These are phyloP conservation scores for Rhopalosiphum padi DNA, from an alignment of 1,140 invertebrate genomes.

Conservation along the genomic window DNA sequence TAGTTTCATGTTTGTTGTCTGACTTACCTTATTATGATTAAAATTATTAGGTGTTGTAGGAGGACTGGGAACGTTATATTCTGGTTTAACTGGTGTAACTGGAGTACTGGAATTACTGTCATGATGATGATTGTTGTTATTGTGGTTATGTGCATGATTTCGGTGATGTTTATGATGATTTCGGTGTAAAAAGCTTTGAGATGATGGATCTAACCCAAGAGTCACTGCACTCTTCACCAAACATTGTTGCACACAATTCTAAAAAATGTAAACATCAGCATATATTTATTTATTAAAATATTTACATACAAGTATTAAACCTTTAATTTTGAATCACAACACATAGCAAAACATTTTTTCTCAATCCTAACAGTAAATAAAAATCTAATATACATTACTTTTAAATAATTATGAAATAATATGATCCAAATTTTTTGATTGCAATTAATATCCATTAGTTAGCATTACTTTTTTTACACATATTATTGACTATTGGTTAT, in stretches of 20 bases:
- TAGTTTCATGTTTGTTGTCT: not conserved
- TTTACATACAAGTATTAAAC: not conserved
- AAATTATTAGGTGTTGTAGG: slow-evolving; percentile 52
- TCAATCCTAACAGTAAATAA: not conserved
- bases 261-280: not conserved
- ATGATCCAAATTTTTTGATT: not conserved
- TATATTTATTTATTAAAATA: not conserved
- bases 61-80: slow-evolving; percentile 43
- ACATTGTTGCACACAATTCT: slow-evolving; percentile 55
- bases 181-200: slow-evolving; percentile 38
- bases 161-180: slow-evolving; percentile 40
- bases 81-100: slow-evolving; percentile 46
- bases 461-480: too few species aligned
- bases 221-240: slow-evolving; percentile 51
- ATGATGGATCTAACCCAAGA: slow-evolving; percentile 39
- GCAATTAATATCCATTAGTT: too few species aligned
- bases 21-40: slow-evolving; percentile 50
- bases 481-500: too few species aligned
- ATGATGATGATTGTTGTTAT: slow-evolving; percentile 55
- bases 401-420: not conserved
- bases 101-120: slow-evolving; percentile 56
- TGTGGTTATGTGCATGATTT: slow-evolving; percentile 51
- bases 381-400: not conserved
- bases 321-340: not conserved
- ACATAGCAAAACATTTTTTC: not conserved